Conservation (phyloP, 1,140 invertebrate genomes). For the Procambarus clarkii region DNA sequence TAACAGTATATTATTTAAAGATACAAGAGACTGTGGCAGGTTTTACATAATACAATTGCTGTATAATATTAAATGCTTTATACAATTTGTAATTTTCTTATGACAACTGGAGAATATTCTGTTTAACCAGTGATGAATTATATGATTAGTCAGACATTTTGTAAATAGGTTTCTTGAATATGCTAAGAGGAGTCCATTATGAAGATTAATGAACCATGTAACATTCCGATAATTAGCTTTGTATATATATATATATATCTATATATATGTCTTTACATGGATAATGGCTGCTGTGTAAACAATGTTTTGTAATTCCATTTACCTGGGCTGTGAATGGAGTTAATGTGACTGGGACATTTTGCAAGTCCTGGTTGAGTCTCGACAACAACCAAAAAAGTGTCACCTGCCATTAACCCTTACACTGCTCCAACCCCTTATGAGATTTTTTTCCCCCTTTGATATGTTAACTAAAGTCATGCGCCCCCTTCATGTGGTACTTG, state of each 20-base stretch:
- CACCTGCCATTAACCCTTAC: neutral
- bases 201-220: neutral
- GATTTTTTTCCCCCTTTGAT: too few species aligned
- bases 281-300: conserved; percentile 26
- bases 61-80: neutral
- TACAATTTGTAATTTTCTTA: neutral
- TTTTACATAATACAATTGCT: neutral
- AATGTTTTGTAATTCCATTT: neutral
- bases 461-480: too few species aligned
- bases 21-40: neutral
- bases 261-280: conserved; percentile 3
- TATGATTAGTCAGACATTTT: neutral
- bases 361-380: neutral
- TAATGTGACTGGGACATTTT: neutral
- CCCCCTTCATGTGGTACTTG: too few species aligned
- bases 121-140: too few species aligned
- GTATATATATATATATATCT: neutral
- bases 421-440: too few species aligned
- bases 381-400: neutral
- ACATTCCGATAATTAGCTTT: neutral
- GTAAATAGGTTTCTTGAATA: neutral
- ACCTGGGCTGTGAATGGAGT: too few species aligned
- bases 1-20: too few species aligned
- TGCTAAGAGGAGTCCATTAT: neutral
- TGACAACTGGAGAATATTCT: too few species aligned